A percentile compares a stretch with the other conserved stretches of the same genome.
Conservation (phyloP, 2,113 vertebrate species). For the Terrapene triunguis region DNA sequence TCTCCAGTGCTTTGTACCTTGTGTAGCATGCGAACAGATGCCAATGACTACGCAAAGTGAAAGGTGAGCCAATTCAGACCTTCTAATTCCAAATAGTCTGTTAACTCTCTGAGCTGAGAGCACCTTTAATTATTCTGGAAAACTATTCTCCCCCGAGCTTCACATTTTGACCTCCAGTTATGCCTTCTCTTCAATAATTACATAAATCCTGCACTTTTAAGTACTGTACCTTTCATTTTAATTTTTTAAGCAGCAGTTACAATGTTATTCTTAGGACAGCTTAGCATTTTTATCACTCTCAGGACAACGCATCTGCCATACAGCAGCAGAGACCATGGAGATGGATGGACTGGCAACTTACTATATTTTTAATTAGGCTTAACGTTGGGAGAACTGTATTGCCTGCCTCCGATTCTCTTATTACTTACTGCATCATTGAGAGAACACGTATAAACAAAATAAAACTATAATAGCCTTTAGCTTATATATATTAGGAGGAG, state of each 20-base stretch:
- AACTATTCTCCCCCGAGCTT: neutral
- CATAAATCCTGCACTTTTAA: neutral
- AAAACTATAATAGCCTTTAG: neutral
- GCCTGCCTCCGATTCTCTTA: neutral
- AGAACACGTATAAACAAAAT: neutral
- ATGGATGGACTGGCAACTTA: neutral
- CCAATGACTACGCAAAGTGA: neutral
- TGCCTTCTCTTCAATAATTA: neutral
- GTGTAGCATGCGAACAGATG: neutral
- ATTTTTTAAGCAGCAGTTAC: slow-evolving; percentile 10
- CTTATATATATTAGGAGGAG: neutral
- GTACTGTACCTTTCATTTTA: neutral
- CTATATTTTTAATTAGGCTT: neutral
- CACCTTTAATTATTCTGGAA: neutral
- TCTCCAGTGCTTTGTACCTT: neutral
- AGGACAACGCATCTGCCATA: neutral
- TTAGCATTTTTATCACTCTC: neutral
- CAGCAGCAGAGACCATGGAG: neutral
- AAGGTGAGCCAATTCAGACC: neutral
- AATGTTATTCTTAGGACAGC: neutral
- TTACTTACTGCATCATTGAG: neutral
- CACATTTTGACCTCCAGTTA: neutral
- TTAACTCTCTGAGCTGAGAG: neutral
- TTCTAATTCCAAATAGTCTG: neutral
- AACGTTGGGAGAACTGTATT: neutral